Percentiles rank a stretch among this genome's conserved stretches.
Evolutionary conservation across 2,888 invertebrate species (phyloP).

Genomic region (Drosophila heteroneura): DNA sequence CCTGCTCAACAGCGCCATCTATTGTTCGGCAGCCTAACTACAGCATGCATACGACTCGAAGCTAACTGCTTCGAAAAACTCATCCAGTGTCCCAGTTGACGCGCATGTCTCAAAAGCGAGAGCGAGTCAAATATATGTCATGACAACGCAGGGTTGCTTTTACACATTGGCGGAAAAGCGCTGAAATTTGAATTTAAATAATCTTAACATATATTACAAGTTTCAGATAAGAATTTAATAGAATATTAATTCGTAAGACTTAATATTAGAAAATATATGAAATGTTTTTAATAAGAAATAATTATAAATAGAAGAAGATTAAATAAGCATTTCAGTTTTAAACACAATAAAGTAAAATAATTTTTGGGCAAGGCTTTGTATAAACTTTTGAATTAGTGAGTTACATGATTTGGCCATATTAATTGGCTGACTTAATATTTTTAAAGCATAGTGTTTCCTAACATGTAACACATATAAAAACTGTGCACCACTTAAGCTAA

Average conservation of each 20-base stretch:
- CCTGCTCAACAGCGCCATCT: slow-evolving; percentile 10
- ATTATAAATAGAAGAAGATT: neutral
- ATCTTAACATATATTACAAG: neutral
- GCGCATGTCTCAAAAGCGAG: neutral
- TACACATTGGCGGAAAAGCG: neutral
- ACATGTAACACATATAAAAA: slow-evolving; percentile 35
- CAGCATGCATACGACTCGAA: neutral
- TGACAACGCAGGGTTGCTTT: neutral
- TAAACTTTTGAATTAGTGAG: neutral
- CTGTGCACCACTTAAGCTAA: slow-evolving; percentile 28
- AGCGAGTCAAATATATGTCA: slow-evolving; percentile 21
- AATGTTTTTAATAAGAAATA: neutral
- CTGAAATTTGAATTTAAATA: neutral
- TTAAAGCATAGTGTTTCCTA: neutral
- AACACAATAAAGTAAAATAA: slow-evolving; percentile 12
- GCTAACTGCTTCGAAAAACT: slow-evolving; percentile 21
- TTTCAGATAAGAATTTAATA: neutral
- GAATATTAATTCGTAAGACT: neutral
- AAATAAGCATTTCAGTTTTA: neutral
- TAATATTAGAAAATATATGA: neutral
- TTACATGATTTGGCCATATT: neutral
- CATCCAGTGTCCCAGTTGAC: neutral
- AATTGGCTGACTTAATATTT: slow-evolving; percentile 15
- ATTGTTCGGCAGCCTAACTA: neutral
- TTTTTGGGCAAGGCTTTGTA: slow-evolving; percentile 20